Evolutionary conservation across 2,888 invertebrate species (phyloP), one percentile per base, ranked within the genome.

Genomic region (Dynastes tityus): DNA sequence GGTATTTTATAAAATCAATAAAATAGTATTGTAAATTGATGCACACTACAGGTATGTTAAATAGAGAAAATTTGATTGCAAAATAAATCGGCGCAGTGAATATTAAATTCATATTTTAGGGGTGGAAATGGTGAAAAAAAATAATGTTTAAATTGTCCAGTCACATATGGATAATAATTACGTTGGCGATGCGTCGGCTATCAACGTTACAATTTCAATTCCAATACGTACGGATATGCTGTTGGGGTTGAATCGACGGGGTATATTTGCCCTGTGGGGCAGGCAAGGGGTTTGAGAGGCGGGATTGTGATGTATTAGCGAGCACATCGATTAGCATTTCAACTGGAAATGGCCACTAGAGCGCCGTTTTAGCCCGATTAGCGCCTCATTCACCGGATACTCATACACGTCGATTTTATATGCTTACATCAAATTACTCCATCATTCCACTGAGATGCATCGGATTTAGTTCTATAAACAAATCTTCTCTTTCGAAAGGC

Each of bases 261-360:
- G 71, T 67, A 45, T 73, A 73, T 73, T 58, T 73, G 71, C 65
- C 67, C 67, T 40, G n/a, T 16, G 76, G 45, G 65, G 68, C 64
- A 73, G 81, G 80, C 76, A 76, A 68, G 74, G 71, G 67, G 76
- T 68, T 63, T 29, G 77, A 61, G 77, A 55, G 78, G 80, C 78
- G 65, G 79, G 79, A 80, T 80, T 83, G 83, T 81, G 82, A 84
- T 83, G 84, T 84, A 85, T 85, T 84, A 84, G 84, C 84, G 84
- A 85, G 84, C 84, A 84, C 85, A 87, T 87, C 86, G 87, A 87
- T 87, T 87, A 87, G 85, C 86, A 86, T 86, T 87, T 86, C 86
- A 86, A 86, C 87, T 87, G 87, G 85, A 87, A 87, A 87, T 87
- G 86, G 87, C 86, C 86, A 85, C 85, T 85, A 85, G 85, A 85